Evolutionary conservation across 2,797 vertebrate genomes (phyloP).

Genomic region (Gymnodraco acuticeps): DNA sequence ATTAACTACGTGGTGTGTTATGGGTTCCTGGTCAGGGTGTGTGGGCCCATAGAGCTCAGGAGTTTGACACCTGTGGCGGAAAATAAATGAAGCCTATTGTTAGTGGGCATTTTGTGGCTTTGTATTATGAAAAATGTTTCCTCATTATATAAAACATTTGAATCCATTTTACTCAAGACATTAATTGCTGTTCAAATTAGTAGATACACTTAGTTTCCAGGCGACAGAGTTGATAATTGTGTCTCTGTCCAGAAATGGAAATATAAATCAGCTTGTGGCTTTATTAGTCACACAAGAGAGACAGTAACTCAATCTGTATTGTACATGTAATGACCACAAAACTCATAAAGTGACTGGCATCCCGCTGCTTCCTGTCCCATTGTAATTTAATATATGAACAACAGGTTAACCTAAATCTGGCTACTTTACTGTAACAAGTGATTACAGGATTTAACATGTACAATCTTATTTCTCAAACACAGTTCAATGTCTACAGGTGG

Average conservation of each 20-base stretch:
- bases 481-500: background rate
- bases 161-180: background rate
- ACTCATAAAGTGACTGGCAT: background rate
- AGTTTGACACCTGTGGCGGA: background rate
- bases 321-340: background rate
- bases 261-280: background rate
- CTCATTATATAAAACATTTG: background rate
- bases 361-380: background rate
- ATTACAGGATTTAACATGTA: background rate
- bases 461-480: background rate
- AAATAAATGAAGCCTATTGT: constrained; percentile 1
- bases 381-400: background rate
- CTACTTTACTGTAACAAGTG: background rate
- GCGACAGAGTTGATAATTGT: background rate
- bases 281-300: background rate
- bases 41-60: no score
- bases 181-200: background rate
- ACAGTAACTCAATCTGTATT: background rate
- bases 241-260: constrained; percentile 3
- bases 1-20: no score
- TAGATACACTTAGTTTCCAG: background rate
- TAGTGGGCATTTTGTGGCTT: background rate
- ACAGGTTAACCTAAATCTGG: no score
- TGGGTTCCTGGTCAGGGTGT: background rate
- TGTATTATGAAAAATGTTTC: background rate